Base-by-base conservation (phyloP, 2,888 invertebrate genomes). In the Trichopoda pennipes region DNA sequence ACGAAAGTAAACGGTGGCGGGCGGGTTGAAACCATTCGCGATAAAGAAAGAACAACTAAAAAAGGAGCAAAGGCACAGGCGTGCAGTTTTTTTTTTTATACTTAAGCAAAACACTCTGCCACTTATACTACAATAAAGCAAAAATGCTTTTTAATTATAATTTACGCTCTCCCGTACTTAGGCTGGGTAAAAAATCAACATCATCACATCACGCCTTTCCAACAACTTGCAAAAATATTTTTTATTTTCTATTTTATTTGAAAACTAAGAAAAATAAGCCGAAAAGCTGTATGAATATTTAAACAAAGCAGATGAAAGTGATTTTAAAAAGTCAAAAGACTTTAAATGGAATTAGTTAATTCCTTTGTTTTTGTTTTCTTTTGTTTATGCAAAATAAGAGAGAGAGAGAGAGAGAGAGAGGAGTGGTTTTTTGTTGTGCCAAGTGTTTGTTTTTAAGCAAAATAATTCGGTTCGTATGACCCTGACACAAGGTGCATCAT, bases 211-310 rank as follows among this genome's bases (percentile, higher is more conserved):
- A n/a, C n/a, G n/a, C n/a, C n/a, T n/a, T 73, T 53, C 56, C 44
- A 58, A 77, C 61, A 73, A n/a, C 42, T 28, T 28, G 28, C 12
- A 73, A 72, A 68, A 19, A 72, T 72, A 58, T 51, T 64, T 23
- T 28, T 49, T 49, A 49, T 35, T 23, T 51, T 21, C 10, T 12
- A n/a, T 49, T 49, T 60, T 49, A 38, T 64, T 64, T 53, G n/a
- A 32, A 19, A 38, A 53, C 51, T 19, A 12, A 61, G n/a, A 44
- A 60, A 66, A 42, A 66, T 55, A 64, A 63, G 17, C 12, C 55
- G 61, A 66, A 63, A 64, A 63, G 17, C 23, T 60, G 55, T 32
- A 63, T 74, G 68, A 69, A 77, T 77, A 77, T 74, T 81, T 74
- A 74, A 35, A 35, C 55, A 63, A 70, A 75, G 28, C 49, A 64